phyloP scores from a whole-genome alignment of 1,140 invertebrate species.

The Papilio polytes region DNA sequence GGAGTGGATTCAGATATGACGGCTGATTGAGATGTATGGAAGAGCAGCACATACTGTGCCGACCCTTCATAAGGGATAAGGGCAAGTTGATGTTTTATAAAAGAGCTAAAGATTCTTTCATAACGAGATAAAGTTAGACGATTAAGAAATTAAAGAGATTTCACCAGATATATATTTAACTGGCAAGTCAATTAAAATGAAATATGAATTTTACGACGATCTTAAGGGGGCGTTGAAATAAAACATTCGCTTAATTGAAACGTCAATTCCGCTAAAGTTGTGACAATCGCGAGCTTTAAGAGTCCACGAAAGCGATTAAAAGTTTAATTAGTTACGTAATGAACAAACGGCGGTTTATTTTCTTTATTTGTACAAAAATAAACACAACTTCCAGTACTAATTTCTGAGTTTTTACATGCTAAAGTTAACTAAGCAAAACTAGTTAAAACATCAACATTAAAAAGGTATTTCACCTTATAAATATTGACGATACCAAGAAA shows the following conservation, averaged over 20 bases:
- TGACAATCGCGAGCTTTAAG: not conserved
- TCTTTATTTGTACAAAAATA: not conserved
- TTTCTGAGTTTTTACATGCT: too few relatives aligned
- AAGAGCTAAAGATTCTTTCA: too few relatives aligned
- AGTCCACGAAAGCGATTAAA: not conserved
- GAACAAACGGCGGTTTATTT: not conserved
- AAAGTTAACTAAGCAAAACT: not conserved
- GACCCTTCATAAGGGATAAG: too few relatives aligned
- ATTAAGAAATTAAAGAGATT: not conserved
- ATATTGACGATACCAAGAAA: constrained; percentile 61
- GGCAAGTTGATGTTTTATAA: too few relatives aligned
- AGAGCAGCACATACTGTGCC: too few relatives aligned
- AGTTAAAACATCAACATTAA: not conserved
- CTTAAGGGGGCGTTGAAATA: constrained; percentile 3
- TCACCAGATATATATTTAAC: not conserved
- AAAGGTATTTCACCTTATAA: constrained; percentile 55
- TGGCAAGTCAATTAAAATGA: not conserved
- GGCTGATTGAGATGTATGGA: too few relatives aligned
- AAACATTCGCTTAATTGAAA: constrained; percentile 28
- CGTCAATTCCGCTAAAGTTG: constrained; percentile 1
- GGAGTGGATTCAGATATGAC: too few relatives aligned
- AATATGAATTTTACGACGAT: not conserved
- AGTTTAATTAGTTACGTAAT: not conserved
- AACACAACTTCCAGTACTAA: too few relatives aligned
- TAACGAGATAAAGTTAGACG: too few relatives aligned